Conservation (phyloP, 2,113 vertebrate genomes). For the Sciurus niger region DNA sequence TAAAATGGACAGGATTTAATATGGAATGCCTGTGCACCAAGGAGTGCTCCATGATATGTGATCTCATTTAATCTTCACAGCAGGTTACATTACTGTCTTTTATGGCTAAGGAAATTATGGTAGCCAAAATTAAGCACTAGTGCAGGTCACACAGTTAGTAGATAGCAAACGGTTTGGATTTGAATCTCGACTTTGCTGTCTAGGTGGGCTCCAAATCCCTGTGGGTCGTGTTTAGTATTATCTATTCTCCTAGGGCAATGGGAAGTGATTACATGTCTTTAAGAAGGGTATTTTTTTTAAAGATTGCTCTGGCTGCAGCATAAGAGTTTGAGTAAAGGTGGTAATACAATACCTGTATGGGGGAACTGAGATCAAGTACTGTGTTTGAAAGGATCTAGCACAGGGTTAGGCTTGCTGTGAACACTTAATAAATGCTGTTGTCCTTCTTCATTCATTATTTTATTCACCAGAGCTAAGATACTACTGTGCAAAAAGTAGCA, state of each 20-base stretch:
- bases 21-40: background rate
- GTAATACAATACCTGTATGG: background rate
- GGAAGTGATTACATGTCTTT: background rate
- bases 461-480: background rate
- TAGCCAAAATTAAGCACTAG: background rate
- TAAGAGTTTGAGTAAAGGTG: background rate
- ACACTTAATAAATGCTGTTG: background rate
- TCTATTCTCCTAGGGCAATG: background rate
- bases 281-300: background rate
- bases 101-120: background rate
- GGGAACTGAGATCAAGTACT: background rate
- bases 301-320: background rate
- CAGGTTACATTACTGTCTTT: background rate
- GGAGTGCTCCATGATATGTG: background rate
- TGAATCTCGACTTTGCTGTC: background rate
- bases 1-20: background rate
- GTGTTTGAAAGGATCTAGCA: background rate
- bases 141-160: background rate
- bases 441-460: background rate
- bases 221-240: background rate
- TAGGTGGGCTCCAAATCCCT: background rate
- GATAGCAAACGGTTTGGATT: background rate
- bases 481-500: background rate
- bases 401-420: background rate
- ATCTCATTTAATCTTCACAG: constrained; percentile 6